These are phyloP conservation scores for Sturmia bella DNA, from an alignment of 2,888 invertebrate species.

Conservation along the genomic window DNA sequence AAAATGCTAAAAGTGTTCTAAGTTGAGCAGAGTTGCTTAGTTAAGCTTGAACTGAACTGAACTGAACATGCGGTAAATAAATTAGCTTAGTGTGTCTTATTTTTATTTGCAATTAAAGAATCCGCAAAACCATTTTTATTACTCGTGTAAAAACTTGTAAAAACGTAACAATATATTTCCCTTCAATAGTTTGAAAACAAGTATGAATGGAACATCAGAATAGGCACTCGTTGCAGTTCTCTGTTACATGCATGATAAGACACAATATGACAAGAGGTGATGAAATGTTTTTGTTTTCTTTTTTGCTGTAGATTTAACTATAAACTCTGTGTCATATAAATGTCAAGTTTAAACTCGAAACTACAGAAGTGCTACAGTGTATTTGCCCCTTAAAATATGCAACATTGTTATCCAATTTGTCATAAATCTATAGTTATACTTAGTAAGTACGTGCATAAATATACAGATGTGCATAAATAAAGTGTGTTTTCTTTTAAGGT, in stretches of 20 bases:
- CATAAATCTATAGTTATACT: slow-evolving; percentile 50
- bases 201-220: no score
- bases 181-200: no score
- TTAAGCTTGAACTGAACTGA: no score
- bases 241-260: not conserved
- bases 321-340: slow-evolving; percentile 15
- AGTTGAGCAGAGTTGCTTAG: no score
- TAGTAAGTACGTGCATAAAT: slow-evolving; percentile 12
- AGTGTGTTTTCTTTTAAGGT: not conserved
- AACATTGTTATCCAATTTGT: slow-evolving; percentile 62
- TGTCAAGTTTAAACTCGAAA: not conserved
- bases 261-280: not conserved
- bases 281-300: slow-evolving; percentile 14
- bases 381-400: slow-evolving; percentile 16
- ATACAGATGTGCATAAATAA: not conserved
- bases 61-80: no score
- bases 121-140: no score
- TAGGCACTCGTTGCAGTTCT: no score
- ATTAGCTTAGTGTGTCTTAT: no score
- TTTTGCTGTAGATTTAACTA: slow-evolving; percentile 1
- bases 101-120: no score
- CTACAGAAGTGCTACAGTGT: slow-evolving; percentile 2
- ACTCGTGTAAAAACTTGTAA: no score
- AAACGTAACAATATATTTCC: no score
- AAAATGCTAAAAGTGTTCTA: no score